phyloP scores from a whole-genome alignment of 2,888 invertebrate species.

The Acleris emargana region DNA sequence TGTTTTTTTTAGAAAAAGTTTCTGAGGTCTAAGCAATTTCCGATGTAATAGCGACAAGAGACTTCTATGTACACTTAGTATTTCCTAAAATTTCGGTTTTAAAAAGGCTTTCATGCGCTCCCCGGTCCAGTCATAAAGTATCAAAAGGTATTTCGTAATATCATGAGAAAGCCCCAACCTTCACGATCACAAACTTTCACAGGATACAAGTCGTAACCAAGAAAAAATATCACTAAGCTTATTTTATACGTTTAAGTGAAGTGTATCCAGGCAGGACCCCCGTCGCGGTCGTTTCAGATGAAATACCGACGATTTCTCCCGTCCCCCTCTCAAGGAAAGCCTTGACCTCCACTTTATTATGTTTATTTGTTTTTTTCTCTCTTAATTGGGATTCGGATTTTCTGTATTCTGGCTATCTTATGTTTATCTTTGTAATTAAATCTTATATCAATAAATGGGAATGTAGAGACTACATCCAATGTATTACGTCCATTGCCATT shows the following conservation, averaged over 20 bases:
- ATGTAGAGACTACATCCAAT: neutral
- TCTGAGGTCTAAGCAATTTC: too few relatives aligned
- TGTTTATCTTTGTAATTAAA: conserved; percentile 29
- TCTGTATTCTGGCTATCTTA: conserved; percentile 2
- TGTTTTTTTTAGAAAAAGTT: too few relatives aligned
- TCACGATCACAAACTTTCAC: conserved; percentile 11
- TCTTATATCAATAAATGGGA: conserved; percentile 6
- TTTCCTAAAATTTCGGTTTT: too few relatives aligned
- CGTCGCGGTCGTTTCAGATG: conserved; percentile 10
- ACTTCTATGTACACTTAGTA: too few relatives aligned
- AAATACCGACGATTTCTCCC: conserved; percentile 17
- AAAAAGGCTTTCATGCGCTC: neutral
- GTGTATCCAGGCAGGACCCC: conserved; percentile 10
- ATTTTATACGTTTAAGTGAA: conserved; percentile 13
- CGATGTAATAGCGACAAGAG: too few relatives aligned
- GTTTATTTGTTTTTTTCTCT: conserved; percentile 11
- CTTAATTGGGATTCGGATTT: conserved; percentile 10
- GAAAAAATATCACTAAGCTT: conserved; percentile 5
- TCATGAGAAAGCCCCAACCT: neutral
- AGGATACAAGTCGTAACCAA: neutral
- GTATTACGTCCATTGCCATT: neutral
- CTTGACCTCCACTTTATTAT: conserved; percentile 10
- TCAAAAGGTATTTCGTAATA: neutral
- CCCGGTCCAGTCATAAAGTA: neutral
- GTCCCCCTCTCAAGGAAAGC: conserved; percentile 3